Percentiles rank a stretch among this genome's conserved stretches.
Conservation (phyloP, 2,797 vertebrate species). For the Typhlichthys subterraneus region DNA sequence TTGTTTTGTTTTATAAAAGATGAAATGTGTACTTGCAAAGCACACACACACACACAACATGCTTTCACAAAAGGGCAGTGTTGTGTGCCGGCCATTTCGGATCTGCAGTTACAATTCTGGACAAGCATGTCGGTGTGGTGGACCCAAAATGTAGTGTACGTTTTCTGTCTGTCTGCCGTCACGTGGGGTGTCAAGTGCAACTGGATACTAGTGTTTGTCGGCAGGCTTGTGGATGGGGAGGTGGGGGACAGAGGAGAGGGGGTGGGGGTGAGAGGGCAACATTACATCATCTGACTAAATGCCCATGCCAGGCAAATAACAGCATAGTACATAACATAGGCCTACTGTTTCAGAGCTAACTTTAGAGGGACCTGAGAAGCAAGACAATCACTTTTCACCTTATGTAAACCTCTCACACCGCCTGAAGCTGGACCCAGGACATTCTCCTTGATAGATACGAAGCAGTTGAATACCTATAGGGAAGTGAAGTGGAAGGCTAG, state of each 20-base stretch:
- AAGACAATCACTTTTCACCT: constrained; percentile 61
- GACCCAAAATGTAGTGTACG: constrained; percentile 54
- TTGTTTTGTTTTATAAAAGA: constrained; percentile 26
- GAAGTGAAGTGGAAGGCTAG: constrained; percentile 32
- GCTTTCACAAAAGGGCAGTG: constrained; percentile 59
- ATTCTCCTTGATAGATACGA: constrained; percentile 34
- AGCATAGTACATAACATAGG: constrained; percentile 50
- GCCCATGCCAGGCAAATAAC: constrained; percentile 62
- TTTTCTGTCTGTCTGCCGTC: constrained; percentile 41
- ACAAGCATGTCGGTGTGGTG: constrained; percentile 54
- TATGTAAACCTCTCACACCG: constrained; percentile 57
- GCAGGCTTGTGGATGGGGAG: constrained; percentile 43
- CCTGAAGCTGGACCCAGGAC: constrained; percentile 48
- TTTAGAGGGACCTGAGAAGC: constrained; percentile 75
- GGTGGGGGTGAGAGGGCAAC: constrained; percentile 18
- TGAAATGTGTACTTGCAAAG: constrained; percentile 44
- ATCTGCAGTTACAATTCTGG: constrained; percentile 68
- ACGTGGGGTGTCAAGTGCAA: constrained; percentile 27
- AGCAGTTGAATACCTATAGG: constrained; percentile 24
- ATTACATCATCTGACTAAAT: constrained; percentile 41
- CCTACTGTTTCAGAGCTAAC: constrained; percentile 40
- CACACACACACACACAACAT: constrained; percentile 64
- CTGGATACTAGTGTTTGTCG: constrained; percentile 18
- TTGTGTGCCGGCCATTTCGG: constrained; percentile 71
- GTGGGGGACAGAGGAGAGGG: not conserved